Evolutionary conservation across 2,888 invertebrate genomes (phyloP).

Genomic region (Trachelus stipa): DNA sequence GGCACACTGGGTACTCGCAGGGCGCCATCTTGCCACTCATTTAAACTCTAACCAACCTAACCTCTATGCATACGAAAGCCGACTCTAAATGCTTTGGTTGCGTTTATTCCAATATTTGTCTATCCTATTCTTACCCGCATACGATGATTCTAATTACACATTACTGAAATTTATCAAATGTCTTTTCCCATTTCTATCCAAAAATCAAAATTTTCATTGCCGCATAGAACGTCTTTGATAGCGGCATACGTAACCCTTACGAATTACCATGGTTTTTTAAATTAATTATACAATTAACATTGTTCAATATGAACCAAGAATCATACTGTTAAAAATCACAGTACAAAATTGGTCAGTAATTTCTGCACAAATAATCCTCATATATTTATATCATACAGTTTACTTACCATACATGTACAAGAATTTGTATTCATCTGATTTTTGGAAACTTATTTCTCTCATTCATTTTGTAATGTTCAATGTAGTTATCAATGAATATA

Average conservation of each 20-base stretch:
- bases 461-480: background rate
- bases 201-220: background rate
- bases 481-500: background rate
- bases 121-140: background rate
- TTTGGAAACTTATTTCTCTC: background rate
- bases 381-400: background rate
- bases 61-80: constrained; percentile 18
- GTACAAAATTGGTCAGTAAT: background rate
- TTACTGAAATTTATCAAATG: background rate
- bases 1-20: constrained; percentile 58
- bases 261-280: background rate
- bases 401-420: background rate
- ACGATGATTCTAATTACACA: background rate
- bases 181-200: background rate
- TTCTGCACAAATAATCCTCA: background rate
- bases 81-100: background rate
- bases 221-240: background rate
- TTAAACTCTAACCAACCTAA: constrained; percentile 37
- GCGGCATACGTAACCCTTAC: background rate
- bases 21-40: constrained; percentile 62
- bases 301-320: background rate
- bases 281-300: background rate
- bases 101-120: background rate
- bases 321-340: background rate
- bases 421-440: background rate